Base-by-base conservation (phyloP, 2,113 vertebrate species). In the Ifrita kowaldi region DNA sequence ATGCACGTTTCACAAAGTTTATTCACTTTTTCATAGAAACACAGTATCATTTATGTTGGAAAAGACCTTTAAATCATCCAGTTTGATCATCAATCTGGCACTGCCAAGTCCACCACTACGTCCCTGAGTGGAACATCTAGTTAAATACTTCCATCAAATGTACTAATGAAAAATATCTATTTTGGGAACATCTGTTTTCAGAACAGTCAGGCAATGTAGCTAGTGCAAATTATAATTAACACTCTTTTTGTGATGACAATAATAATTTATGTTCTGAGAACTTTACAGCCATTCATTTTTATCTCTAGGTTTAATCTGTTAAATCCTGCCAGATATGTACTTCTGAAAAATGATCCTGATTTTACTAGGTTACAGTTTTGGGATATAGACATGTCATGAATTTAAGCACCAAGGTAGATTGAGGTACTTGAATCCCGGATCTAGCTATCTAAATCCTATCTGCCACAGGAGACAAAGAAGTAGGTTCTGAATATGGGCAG, bases 51-150 rank as follows among this genome's bases (percentile, higher is more conserved):
- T 75, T 76, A 42, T 5, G 13, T 62, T 81, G 13, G 13, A 91
- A 93, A 76, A 67, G 11, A 56, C 14, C 7, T 67, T 52, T 77
- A 71, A 42, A 19, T 57, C 23, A 60, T 37, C 1, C 1, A 20
- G 32, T 63, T 10, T 4, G 3, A 33, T 24, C 2, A 3, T 39
- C 57, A 85, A 28, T 13, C 11, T 67, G 75, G 22, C 13, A 39
- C 4, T 68, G 21, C 3, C 15, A 59, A 44, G n/a, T 42, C 23
- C 3, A 35, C 11, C 0, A 1, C 13, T 47, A 24, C 3, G 7
- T 18, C 22, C 33, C 23, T 59, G n/a, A 59, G 19, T 35, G 8
- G 4, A 57, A 53, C 16, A 49, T 28, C 42, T 47, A 27, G 8
- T 44, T 32, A 63, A 77, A 53, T 33, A 68, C 3, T 1, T 74